Evolutionary conservation across 2,797 vertebrate genomes (phyloP), one percentile per base, ranked within the genome.

Genomic region (Gila robusta): DNA sequence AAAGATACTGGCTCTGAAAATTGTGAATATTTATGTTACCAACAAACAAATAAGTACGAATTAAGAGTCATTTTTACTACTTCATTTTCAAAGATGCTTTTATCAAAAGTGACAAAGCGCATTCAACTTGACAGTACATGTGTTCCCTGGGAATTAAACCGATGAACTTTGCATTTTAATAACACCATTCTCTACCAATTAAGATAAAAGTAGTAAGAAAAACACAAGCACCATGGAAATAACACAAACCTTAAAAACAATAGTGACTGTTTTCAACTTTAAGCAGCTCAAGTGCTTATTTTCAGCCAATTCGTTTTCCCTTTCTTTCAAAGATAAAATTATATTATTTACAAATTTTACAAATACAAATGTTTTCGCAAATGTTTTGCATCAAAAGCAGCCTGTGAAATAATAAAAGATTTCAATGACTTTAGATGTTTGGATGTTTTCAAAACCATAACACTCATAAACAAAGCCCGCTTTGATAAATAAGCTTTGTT

Each of bases 161-260:
- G 47, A 71, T 56, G 23, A 71, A 35, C 56, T 62, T 79, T n/a
- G 23, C 4, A 9, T 1, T 79, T 41, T 62, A 23, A 41, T 41
- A 59, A 59, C 21, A 26, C 23, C 35, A 62, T 62, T 62, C 37
- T 26, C 16, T 41, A 41, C 14, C 37, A 28, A 28, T 19, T 62
- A 35, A 79, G 23, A 79, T 79, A 26, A 62, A 79, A 79, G 76
- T 26, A 26, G 14, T 41, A n/a, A 79, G 37, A 26, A 80, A n/a
- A 81, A 80, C 16, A 69, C 21, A 69, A 81, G 64, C 64, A 52
- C 28, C 41, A 69, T 81, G 44, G 10, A 66, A 54, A 26, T 54
- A n/a, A 41, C 62, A 79, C 56, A 79, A 79, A 41, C 23, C 49
- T 37, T 54, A 11, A 6, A 66, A 17, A 14, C 49, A 77, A 16